Evolutionary conservation across 2,113 vertebrate species (phyloP).

Genomic region (Brachyhypopomus occidentalis): DNA sequence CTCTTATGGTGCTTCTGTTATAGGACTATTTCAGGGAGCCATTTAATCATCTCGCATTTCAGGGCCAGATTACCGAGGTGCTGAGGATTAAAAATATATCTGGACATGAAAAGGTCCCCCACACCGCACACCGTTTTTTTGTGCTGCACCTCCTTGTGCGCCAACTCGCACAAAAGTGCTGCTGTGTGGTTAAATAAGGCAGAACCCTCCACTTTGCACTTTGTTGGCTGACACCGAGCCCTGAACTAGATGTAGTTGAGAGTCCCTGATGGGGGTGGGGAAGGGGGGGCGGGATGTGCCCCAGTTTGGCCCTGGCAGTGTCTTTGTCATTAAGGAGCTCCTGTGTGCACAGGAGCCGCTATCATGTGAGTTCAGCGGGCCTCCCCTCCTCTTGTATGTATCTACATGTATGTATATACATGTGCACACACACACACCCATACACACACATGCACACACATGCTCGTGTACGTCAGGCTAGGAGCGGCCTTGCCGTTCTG

Average conservation of each 20-base stretch:
- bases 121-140: background rate
- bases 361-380: slow-evolving; percentile 53
- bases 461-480: slow-evolving; percentile 33
- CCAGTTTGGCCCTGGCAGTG: slow-evolving; percentile 19
- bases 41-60: slow-evolving; percentile 69
- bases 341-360: slow-evolving; percentile 51
- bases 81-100: slow-evolving; percentile 44
- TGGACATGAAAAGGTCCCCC: background rate
- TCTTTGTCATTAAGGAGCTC: slow-evolving; percentile 49
- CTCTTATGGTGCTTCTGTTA: slow-evolving; percentile 24
- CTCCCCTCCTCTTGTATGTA: slow-evolving; percentile 47
- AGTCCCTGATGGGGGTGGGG: too few relatives aligned
- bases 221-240: background rate
- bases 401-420: background rate
- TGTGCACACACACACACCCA: slow-evolving; percentile 3
- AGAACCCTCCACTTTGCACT: background rate
- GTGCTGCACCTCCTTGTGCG: background rate
- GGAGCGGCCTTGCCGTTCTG: slow-evolving; percentile 57
- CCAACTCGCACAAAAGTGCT: background rate
- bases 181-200: background rate
- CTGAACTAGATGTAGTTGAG: background rate
- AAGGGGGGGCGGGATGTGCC: too few relatives aligned
- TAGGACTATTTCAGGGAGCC: slow-evolving; percentile 62
- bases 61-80: slow-evolving; percentile 48
- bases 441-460: background rate